These are phyloP conservation scores for Lutjanus campechanus DNA, from an alignment of 2,797 vertebrate genomes.

Conservation along the genomic window DNA sequence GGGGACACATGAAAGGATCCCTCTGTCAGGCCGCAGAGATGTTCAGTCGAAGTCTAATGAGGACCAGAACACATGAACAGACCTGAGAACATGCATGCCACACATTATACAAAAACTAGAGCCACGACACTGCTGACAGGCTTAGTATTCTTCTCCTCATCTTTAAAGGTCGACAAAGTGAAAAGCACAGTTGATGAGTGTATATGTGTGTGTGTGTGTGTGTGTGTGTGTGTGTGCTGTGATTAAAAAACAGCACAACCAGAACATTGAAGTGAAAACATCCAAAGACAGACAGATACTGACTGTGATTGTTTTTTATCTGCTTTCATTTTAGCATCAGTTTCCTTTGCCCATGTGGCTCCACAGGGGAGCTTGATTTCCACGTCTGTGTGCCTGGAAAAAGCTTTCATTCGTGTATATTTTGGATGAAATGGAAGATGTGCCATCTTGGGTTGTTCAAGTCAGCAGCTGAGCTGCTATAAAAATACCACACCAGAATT, in stretches of 20 bases:
- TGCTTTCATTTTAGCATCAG: slow-evolving; percentile 38
- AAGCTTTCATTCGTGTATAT: slow-evolving; percentile 25
- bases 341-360: slow-evolving; percentile 39
- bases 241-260: slow-evolving; percentile 50
- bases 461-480: slow-evolving; percentile 26
- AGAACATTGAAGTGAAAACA: slow-evolving; percentile 35
- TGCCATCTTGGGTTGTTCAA: slow-evolving; percentile 28
- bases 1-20: slow-evolving; percentile 85
- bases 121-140: slow-evolving; percentile 54
- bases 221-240: slow-evolving; percentile 1
- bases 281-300: slow-evolving; percentile 40
- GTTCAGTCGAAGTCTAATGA: slow-evolving; percentile 85
- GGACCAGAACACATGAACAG: slow-evolving; percentile 80
- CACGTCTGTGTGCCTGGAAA: slow-evolving; percentile 37
- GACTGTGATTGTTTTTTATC: slow-evolving; percentile 35
- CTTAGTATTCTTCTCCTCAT: slow-evolving; percentile 31
- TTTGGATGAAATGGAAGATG: slow-evolving; percentile 37
- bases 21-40: slow-evolving; percentile 81
- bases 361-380: slow-evolving; percentile 36
- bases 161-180: slow-evolving; percentile 45
- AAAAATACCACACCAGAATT: slow-evolving; percentile 21
- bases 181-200: slow-evolving; percentile 29
- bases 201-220: slow-evolving; percentile 17
- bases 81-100: slow-evolving; percentile 73
- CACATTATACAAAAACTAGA: slow-evolving; percentile 60